phyloP scores from a whole-genome alignment of 2,113 vertebrate genomes.

The Pterophyllum scalare region DNA sequence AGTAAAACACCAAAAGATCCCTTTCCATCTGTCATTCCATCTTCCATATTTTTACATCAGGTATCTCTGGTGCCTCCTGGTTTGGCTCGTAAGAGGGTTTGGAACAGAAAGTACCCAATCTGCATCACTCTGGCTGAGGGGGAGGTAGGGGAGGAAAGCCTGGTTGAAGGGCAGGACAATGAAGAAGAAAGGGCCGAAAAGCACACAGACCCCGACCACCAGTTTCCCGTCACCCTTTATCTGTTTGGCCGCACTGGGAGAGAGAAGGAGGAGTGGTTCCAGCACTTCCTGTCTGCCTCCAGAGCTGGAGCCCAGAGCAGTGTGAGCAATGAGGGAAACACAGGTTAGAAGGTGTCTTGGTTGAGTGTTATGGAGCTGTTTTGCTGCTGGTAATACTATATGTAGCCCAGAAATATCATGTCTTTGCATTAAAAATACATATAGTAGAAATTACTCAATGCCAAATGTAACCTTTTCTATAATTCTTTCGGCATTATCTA shows the following conservation, averaged over 20 bases:
- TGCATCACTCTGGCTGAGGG: constrained; percentile 78
- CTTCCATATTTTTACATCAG: constrained; percentile 57
- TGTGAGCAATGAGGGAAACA: constrained; percentile 48
- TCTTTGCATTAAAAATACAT: background rate
- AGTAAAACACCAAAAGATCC: background rate
- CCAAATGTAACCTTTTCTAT: background rate
- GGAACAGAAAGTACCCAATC: constrained; percentile 91
- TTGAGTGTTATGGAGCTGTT: background rate
- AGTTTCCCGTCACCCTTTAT: constrained; percentile 75
- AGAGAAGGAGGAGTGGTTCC: constrained; percentile 91
- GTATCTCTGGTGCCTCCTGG: constrained; percentile 82
- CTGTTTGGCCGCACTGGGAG: constrained; percentile 86
- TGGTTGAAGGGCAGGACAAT: constrained; percentile 51
- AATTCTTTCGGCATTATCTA: background rate
- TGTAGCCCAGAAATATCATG: background rate
- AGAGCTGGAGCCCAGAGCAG: constrained; percentile 19
- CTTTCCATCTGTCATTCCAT: background rate
- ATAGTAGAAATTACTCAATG: background rate
- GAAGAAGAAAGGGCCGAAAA: constrained; percentile 37
- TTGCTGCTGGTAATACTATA: fast-evolving
- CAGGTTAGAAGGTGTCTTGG: constrained; percentile 69
- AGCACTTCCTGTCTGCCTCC: constrained; percentile 80
- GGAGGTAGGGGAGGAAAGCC: constrained; percentile 66
- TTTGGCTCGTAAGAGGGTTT: constrained; percentile 86
- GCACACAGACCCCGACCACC: background rate